These are phyloP conservation scores for Cheilosia grossa DNA, from an alignment of 2,888 invertebrate genomes.

Conservation along the genomic window DNA sequence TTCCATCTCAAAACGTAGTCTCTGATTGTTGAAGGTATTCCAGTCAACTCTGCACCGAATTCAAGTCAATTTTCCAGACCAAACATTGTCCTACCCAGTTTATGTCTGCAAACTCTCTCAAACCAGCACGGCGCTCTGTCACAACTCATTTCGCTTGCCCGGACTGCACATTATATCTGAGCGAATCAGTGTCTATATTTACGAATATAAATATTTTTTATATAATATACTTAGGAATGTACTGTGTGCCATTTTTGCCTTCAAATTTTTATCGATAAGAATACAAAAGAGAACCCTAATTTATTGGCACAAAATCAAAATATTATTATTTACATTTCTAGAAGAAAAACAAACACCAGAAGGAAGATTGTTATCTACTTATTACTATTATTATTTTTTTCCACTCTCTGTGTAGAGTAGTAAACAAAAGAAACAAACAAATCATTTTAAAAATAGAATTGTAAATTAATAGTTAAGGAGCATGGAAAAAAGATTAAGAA, in stretches of 20 bases:
- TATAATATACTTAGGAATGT: conserved; percentile 44
- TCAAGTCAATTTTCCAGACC: too few species aligned
- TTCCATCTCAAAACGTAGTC: too few species aligned
- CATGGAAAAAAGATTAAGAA: conserved; percentile 14
- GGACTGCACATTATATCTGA: background rate
- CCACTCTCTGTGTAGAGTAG: conserved; percentile 18
- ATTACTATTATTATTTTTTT: conserved; percentile 15
- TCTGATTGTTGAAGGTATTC: too few species aligned
- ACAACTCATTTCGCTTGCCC: background rate
- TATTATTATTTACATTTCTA: conserved; percentile 11
- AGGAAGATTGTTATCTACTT: conserved; percentile 34
- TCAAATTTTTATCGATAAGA: conserved; percentile 47
- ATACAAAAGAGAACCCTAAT: conserved; percentile 40
- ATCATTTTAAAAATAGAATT: conserved; percentile 18
- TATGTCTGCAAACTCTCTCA: too few species aligned
- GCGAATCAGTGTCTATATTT: conserved; percentile 11
- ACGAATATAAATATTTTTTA: background rate
- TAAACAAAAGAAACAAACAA: conserved; percentile 21
- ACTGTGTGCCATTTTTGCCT: conserved; percentile 74
- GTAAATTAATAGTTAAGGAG: conserved; percentile 15
- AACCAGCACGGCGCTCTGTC: background rate
- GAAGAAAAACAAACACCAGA: conserved; percentile 50
- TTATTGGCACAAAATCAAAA: conserved; percentile 74
- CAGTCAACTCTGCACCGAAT: too few species aligned
- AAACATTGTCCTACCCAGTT: too few species aligned